phyloP scores from a whole-genome alignment of 2,888 invertebrate species.

The Athripsodes cinereus region DNA sequence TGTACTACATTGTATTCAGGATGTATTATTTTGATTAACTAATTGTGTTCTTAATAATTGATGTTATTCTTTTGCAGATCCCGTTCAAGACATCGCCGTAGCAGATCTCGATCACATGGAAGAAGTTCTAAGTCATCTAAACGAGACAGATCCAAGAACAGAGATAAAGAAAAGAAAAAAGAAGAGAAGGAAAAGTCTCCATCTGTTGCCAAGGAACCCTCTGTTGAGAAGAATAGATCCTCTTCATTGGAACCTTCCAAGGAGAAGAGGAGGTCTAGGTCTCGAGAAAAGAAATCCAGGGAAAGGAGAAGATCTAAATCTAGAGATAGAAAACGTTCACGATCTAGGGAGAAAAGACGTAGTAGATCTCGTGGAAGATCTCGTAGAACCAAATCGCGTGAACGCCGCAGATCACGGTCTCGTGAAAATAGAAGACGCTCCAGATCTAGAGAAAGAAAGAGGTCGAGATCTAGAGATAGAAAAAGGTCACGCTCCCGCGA shows the following conservation, averaged over 20 bases:
- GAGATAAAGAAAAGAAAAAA: constrained; percentile 32
- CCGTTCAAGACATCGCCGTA: constrained; percentile 53
- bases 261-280: constrained; percentile 26
- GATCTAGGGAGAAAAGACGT: constrained; percentile 44
- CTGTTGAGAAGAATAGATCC: constrained; percentile 32
- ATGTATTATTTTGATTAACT: neutral
- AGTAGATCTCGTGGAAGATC: constrained; percentile 32
- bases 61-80: constrained; percentile 35
- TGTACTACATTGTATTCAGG: neutral
- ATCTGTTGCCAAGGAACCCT: constrained; percentile 36
- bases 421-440: constrained; percentile 48
- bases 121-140: constrained; percentile 36
- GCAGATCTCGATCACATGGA: constrained; percentile 39
- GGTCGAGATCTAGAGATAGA: constrained; percentile 51
- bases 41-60: constrained; percentile 13
- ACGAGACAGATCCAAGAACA: constrained; percentile 37
- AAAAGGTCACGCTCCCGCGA: constrained; percentile 47
- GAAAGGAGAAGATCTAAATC: constrained; percentile 37
- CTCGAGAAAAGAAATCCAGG: constrained; percentile 38
- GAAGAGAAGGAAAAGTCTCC: constrained; percentile 29
- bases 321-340: constrained; percentile 39
- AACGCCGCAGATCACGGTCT: constrained; percentile 44
- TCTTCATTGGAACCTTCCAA: constrained; percentile 19
- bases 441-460: constrained; percentile 53
- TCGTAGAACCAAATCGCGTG: constrained; percentile 42